phyloP scores from a whole-genome alignment of 2,113 vertebrate species.

The Cephalopterus ornatus region DNA sequence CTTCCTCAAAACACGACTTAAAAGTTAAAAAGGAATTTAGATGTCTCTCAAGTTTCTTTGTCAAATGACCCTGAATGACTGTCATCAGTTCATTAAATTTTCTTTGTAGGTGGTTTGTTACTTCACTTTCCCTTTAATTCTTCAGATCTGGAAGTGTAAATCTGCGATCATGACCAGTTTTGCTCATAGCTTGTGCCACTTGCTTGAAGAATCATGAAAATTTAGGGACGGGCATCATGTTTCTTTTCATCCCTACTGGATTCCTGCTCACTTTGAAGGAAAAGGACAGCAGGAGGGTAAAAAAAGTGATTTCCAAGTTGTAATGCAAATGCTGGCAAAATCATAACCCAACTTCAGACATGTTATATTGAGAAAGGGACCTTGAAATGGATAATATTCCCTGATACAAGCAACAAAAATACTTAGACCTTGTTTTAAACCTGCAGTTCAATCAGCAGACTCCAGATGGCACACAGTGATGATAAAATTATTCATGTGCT shows the following conservation, averaged over 20 bases:
- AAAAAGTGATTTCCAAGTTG: not conserved
- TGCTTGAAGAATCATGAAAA: accelerated
- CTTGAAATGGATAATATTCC: not conserved
- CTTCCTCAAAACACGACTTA: not conserved
- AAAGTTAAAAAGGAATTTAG: not conserved
- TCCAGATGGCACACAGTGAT: slow-evolving; percentile 81
- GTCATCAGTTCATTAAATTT: not conserved
- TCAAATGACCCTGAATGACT: not conserved
- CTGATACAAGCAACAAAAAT: slow-evolving; percentile 46
- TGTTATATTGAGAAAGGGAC: not conserved
- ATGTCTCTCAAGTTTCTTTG: not conserved
- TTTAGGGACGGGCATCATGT: not conserved
- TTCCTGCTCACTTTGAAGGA: not conserved
- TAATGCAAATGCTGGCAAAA: not conserved
- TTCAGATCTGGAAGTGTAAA: not conserved
- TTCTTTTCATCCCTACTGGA: not conserved
- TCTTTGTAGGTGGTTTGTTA: not conserved
- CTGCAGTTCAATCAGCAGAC: slow-evolving; percentile 72
- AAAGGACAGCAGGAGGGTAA: not conserved
- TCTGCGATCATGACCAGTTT: not conserved
- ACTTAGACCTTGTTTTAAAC: slow-evolving; percentile 59
- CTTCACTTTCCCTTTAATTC: not conserved
- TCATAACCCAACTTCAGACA: not conserved
- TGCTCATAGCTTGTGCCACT: not conserved
- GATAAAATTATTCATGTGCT: slow-evolving; percentile 70